Base-by-base conservation (phyloP, 2,113 vertebrate genomes). In the Micromys minutus region DNA sequence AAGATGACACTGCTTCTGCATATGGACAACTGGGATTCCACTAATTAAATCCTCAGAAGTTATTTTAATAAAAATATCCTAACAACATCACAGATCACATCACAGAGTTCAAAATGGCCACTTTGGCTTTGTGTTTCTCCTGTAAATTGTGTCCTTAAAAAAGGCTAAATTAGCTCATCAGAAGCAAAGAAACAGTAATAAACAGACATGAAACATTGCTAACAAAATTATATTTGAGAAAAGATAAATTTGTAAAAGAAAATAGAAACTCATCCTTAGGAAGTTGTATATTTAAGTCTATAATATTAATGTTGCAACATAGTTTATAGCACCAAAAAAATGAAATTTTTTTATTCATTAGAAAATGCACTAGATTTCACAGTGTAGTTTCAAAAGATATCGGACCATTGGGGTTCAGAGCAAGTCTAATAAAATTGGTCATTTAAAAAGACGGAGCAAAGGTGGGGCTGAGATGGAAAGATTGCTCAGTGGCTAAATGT, bases 381-480 rank as follows among this genome's bases (percentile, higher is more conserved):
- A 93, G 57, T 3, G 75, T 81, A 71, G 75, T 85, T 92, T 90
- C 19, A 89, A 91, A 86, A 83, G 42, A 39, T 24, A 31, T 88
- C 19, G 88, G 24, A 6, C 24, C 47, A 10, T 63, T 61, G 83
- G 39, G 42, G 24, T 84, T 83, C 77, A 83, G 3, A 39, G 29
- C 55, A 74, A 94, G 21, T 24, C 36, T 87, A 85, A 96, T 85
- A 81, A 89, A 91, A n/a, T 9, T 76, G 10, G 36, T 67, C 31
- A 17, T 90, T 36, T 7, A 21, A 17, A 17, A 88, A 80, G 11
- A 29, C 5, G 45, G 19, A 12, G 24, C 59, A n/a, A 15, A 52
- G 5, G 0, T 29, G 11, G 12, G 6, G 36, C 55, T 39, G 11
- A 13, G 55, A 24, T 59, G 22, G 55, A 8, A 83, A 42, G 13